These are phyloP conservation scores for Lytechinus pictus DNA, from an alignment of 35 echinoderm and acorn worm species.

Conservation along the genomic window DNA sequence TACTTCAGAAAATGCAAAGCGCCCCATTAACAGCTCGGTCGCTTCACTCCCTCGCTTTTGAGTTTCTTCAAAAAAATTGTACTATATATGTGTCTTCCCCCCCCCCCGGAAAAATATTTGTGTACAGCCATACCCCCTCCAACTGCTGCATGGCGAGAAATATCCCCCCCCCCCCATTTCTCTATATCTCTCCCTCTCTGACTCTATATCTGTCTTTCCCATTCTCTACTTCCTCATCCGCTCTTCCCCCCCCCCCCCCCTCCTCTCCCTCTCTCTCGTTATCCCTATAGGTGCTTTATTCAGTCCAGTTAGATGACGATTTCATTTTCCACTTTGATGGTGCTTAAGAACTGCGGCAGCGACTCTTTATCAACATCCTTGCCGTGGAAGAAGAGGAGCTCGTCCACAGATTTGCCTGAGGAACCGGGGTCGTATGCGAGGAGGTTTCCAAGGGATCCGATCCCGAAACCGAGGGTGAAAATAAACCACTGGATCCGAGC, in stretches of 20 bases:
- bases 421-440: background rate
- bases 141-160: too few species aligned
- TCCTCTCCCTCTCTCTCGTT: background rate
- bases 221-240: background rate
- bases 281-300: background rate
- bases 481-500: constrained; percentile 16
- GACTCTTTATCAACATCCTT: background rate
- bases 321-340: background rate
- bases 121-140: too few species aligned
- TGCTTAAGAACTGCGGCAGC: background rate
- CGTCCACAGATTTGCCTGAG: background rate
- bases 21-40: too few species aligned
- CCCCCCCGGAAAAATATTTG: too few species aligned
- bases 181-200: too few species aligned
- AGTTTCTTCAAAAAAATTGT: too few species aligned
- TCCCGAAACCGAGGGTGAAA: constrained; percentile 1
- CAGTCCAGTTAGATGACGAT: too few species aligned
- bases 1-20: too few species aligned
- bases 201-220: background rate
- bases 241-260: background rate
- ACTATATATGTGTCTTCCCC: too few species aligned
- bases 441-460: background rate
- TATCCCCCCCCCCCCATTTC: too few species aligned
- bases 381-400: background rate
- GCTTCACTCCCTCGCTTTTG: too few species aligned